Evolutionary conservation across 2,113 vertebrate genomes (phyloP), one percentile per base, ranked within the genome.

Genomic region (Pimephales promelas): DNA sequence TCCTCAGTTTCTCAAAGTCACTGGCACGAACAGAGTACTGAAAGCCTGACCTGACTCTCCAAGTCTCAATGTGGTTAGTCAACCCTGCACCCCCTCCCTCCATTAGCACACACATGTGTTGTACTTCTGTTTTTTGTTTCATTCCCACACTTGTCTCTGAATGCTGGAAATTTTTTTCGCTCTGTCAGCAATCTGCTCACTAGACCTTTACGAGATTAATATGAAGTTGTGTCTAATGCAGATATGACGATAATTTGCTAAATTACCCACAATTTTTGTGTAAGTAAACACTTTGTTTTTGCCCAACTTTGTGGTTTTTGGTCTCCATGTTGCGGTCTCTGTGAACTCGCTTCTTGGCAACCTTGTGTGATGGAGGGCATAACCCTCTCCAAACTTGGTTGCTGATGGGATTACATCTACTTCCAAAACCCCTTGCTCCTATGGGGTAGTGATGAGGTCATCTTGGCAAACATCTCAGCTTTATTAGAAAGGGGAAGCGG

Each of bases 21-120:
- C 84, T 79, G 72, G 36, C 66, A 62, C 84, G 78, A 90, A 84
- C 80, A 78, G 49, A 84, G 70, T 74, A 70, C 68, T 84, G 71
- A 83, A 88, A 91, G 87, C 86, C n/a, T 73, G 84, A 85, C 89
- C 78, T 88, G 82, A 85, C 36, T 47, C 78, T 49, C 56, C n/a
- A 56, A 72, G 82, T 87, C 83, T 87, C 52, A 84, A 18, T 40
- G 86, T 87, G 83, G 83, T 89, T 85, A 59, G 76, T 85, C 81
- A 86, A 62, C 59, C 82, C 84, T 82, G 70, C 84, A 45, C 72
- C 81, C 47, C 34, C 82, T 83, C 43, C 71, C 8, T 76, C 82
- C 73, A 84, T 74, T 83, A 71, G 76, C 82, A 84, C 62, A 81
- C 71, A 89, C 71, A 73, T 68, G 85, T 86, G 86, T 88, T 87